A percentile compares a stretch with the other conserved stretches of the same genome.
Evolutionary conservation across 1,140 invertebrate species (phyloP).

Genomic region (Meloidogyne chitwoodi): DNA sequence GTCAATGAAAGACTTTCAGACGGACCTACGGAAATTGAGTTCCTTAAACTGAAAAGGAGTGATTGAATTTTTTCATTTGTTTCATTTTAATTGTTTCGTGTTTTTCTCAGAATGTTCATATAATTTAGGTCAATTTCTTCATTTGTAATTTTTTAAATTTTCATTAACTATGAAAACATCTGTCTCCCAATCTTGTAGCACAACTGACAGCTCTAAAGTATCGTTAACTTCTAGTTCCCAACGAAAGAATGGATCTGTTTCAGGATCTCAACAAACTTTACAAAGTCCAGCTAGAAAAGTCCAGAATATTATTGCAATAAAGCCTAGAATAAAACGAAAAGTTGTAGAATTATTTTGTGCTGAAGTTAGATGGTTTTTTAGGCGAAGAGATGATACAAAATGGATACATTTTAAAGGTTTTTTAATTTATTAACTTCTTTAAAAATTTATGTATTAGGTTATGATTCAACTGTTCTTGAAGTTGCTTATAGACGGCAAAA

Average conservation of each 20-base stretch:
- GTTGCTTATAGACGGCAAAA: slow-evolving; percentile 44
- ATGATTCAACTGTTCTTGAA: slow-evolving; percentile 53
- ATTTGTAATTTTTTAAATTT: no score
- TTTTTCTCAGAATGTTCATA: no score
- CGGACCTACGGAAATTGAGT: no score
- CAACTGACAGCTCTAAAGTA: not conserved
- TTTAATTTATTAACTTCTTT: not conserved
- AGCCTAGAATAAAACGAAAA: slow-evolving; percentile 24
- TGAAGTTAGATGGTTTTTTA: slow-evolving; percentile 55
- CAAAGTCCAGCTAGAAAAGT: not conserved
- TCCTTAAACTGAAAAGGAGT: no score
- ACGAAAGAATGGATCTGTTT: not conserved
- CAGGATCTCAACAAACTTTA: not conserved
- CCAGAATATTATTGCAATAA: slow-evolving; percentile 9
- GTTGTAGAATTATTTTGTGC: slow-evolving; percentile 49
- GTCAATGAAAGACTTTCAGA: no score
- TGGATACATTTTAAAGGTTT: slow-evolving; percentile 55
- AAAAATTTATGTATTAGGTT: slow-evolving; percentile 33
- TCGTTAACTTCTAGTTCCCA: not conserved
- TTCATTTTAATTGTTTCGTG: no score
- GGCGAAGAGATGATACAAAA: slow-evolving; percentile 33
- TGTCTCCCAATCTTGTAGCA: not conserved
- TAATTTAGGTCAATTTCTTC: no score
- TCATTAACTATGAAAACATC: not conserved
- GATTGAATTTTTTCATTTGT: no score